Conservation (phyloP, 1,140 invertebrate species). For the Zophobas atratus region DNA sequence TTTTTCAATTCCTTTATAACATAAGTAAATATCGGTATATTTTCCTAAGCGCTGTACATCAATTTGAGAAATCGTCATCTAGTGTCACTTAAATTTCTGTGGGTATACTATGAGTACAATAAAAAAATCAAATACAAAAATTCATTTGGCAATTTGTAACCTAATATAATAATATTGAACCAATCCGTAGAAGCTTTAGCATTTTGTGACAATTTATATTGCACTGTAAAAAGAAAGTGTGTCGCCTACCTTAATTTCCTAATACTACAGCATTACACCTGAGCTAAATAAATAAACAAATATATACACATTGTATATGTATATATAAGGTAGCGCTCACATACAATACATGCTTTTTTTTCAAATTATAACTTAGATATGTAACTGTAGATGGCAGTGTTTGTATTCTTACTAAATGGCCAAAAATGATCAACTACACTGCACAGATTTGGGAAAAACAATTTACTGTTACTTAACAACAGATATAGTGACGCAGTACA, state of each 20-base stretch:
- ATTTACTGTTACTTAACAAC: conserved; percentile 22
- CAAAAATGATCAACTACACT: conserved; percentile 36
- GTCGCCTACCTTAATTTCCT: conserved; percentile 17
- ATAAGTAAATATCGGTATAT: conserved; percentile 44
- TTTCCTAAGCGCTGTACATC: conserved; percentile 43
- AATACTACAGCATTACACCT: conserved; percentile 36
- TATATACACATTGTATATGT: not conserved
- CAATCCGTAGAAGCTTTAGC: conserved; percentile 20
- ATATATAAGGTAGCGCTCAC: conserved; percentile 30
- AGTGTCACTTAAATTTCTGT: conserved; percentile 32
- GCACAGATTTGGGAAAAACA: conserved; percentile 27
- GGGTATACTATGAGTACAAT: conserved; percentile 23
- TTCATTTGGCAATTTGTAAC: conserved; percentile 19
- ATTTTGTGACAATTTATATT: conserved; percentile 35
- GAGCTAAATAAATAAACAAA: conserved; percentile 39
- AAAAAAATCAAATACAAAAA: conserved; percentile 34
- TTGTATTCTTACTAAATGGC: conserved; percentile 35
- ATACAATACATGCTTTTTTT: conserved; percentile 30
- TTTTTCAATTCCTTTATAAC: conserved; percentile 51
- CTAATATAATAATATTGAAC: conserved; percentile 10
- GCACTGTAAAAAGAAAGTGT: conserved; percentile 29
- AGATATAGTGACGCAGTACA: conserved; percentile 43
- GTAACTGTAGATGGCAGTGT: conserved; percentile 45
- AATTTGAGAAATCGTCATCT: conserved; percentile 44
- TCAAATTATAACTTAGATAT: conserved; percentile 14